Conservation (phyloP, 30 jellyfish, hydroid and myxozoan species). For the Euphysa ruthae region DNA sequence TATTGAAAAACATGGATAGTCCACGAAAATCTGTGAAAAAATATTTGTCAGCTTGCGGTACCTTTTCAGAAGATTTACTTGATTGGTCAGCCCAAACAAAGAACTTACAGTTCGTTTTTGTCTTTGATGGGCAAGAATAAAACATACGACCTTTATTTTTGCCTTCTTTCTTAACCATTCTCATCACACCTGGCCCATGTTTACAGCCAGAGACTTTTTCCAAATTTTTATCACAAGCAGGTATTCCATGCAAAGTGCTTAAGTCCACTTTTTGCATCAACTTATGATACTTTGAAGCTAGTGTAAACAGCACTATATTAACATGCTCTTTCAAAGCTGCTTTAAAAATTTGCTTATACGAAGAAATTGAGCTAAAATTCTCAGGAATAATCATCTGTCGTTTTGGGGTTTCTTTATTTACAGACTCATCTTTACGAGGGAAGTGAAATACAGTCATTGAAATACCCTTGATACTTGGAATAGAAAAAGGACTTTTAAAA, state of each 20-base stretch:
- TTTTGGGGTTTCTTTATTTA: constrained; percentile 10
- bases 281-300: neutral
- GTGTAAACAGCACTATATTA: neutral
- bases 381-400: constrained; percentile 31
- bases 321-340: constrained; percentile 37
- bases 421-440: neutral
- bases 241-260: neutral
- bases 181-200: constrained; percentile 27
- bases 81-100: constrained; percentile 16
- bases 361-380: constrained; percentile 10
- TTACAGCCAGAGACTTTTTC: neutral
- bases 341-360: constrained; percentile 37
- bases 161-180: constrained; percentile 27
- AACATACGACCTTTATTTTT: constrained; percentile 25
- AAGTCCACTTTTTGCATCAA: constrained; percentile 1
- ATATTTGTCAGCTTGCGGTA: neutral
- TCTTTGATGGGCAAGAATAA: constrained; percentile 7
- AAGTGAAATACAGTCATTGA: too few species aligned
- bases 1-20: neutral
- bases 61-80: neutral
- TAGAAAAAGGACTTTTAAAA: too few species aligned
- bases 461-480: too few species aligned
- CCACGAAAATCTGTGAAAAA: neutral
- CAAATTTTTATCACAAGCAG: neutral
- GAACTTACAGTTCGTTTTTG: neutral